Base-by-base conservation (phyloP, 2,888 invertebrate species). In the Trichogramma dendrolimi region DNA sequence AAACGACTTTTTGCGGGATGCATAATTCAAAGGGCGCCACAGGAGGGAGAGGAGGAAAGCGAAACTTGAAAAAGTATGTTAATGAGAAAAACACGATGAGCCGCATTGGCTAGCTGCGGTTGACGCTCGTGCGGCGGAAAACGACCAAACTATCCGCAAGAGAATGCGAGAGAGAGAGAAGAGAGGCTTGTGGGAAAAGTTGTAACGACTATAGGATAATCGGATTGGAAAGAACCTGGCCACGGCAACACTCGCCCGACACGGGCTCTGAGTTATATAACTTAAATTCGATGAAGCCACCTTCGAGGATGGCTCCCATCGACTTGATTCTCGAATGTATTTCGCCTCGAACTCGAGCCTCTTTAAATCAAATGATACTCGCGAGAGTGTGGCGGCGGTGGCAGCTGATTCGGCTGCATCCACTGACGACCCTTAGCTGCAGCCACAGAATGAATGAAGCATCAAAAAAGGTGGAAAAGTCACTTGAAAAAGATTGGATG, bases 21-120 rank as follows among this genome's bases (percentile, higher is more conserved):
- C 14, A 14, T 14, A 14, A 14, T 14, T 14, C 14, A 6, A 10
- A 51, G 40, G 41, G 14, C 6, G 46, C 38, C 38, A 41, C 27
- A 14, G 39, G n/a, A 41, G 8, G 8, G 56, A 48, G 41, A 48
- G 47, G 51, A 43, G 42, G 41, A 11, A 11, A 27, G 50, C 52
- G 52, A 53, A 44, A 57, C 56, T 50, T 55, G 58, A 63, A 59
- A 68, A 68, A 69, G 64, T 67, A 67, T 67, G 67, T 69, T 68
- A 69, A 69, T 68, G 70, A 68, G 70, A 67, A 66, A 68, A 66
- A 67, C 60, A 67, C 60, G 70, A 66, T 43, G 62, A 57, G 48
- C 42, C 58, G 59, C 14, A 38, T 11, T 6, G 46, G 39, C 47
- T 46, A 39, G 51, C 43, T 48, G 49, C 10, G 56, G 14, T 14